These are phyloP conservation scores for Chironomus tentans DNA, from an alignment of 2,888 invertebrate species.

Conservation along the genomic window DNA sequence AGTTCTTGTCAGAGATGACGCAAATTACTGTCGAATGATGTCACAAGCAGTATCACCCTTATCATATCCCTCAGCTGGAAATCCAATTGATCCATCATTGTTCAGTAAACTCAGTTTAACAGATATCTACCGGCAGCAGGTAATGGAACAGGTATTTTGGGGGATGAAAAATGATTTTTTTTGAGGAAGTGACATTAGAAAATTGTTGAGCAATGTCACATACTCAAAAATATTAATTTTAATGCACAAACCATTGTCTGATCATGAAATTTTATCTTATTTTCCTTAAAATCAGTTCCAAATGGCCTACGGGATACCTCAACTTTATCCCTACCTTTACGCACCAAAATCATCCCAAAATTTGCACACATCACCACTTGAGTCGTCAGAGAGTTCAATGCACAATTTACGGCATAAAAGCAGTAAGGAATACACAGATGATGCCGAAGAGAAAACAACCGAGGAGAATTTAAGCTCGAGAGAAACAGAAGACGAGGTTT, in stretches of 20 bases:
- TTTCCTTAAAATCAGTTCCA: slow-evolving; percentile 34
- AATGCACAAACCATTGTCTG: background rate
- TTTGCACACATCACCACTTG: slow-evolving; percentile 37
- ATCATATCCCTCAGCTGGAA: slow-evolving; percentile 31
- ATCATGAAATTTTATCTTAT: background rate
- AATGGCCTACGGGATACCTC: slow-evolving; percentile 41
- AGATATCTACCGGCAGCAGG: slow-evolving; percentile 40
- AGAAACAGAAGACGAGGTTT: slow-evolving; percentile 31
- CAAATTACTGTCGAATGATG: slow-evolving; percentile 35
- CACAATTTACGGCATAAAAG: background rate
- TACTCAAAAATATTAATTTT: background rate
- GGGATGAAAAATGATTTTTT: too few relatives aligned
- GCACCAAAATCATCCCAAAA: slow-evolving; percentile 39
- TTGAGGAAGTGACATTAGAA: background rate
- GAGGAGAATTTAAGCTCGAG: slow-evolving; percentile 5
- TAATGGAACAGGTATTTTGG: slow-evolving; percentile 20
- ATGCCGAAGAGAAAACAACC: slow-evolving; percentile 27
- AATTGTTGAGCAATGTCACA: too few relatives aligned
- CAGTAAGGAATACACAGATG: slow-evolving; percentile 28
- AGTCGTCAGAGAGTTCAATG: background rate
- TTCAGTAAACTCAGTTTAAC: slow-evolving; percentile 32
- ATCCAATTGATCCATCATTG: slow-evolving; percentile 40
- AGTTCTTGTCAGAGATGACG: slow-evolving; percentile 76
- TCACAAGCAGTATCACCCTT: slow-evolving; percentile 32
- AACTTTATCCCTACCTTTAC: slow-evolving; percentile 42